Evolutionary conservation across 2,113 vertebrate species (phyloP).

Genomic region (Acrocephalus kingi): DNA sequence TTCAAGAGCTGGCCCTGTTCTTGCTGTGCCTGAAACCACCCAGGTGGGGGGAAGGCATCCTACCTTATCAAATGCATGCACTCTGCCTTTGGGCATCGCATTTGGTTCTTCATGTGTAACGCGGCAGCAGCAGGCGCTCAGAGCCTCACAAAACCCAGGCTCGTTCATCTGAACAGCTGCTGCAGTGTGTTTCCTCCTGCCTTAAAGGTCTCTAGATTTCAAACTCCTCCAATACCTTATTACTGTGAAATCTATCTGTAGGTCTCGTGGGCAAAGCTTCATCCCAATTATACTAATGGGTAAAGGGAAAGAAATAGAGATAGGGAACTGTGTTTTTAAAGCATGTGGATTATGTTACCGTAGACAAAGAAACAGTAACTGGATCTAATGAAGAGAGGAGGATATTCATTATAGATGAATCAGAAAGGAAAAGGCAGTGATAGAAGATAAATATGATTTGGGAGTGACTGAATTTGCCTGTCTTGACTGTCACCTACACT

Average conservation of each 20-base stretch:
- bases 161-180: not conserved
- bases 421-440: not conserved
- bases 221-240: not conserved
- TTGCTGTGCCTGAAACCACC: not conserved
- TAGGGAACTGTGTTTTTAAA: not conserved
- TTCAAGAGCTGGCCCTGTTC: not conserved
- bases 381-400: not conserved
- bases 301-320: not conserved
- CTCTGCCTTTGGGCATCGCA: not conserved
- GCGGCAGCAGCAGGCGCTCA: rapidly evolving
- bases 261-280: not conserved
- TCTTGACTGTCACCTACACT: constrained; percentile 8
- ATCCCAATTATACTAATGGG: constrained; percentile 24
- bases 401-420: constrained; percentile 42
- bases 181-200: not conserved
- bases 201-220: not conserved
- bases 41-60: not conserved
- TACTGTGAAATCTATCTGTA: not conserved
- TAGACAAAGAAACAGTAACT: constrained; percentile 11
- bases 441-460: constrained; percentile 14
- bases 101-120: not conserved
- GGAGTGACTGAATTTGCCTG: not conserved
- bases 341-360: not conserved
- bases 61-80: not conserved
- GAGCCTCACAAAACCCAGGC: not conserved